A percentile compares a stretch with the other conserved stretches of the same genome.
These are phyloP conservation scores for Schizotus pectinicornis DNA, from an alignment of 2,888 invertebrate genomes.

Conservation along the genomic window DNA sequence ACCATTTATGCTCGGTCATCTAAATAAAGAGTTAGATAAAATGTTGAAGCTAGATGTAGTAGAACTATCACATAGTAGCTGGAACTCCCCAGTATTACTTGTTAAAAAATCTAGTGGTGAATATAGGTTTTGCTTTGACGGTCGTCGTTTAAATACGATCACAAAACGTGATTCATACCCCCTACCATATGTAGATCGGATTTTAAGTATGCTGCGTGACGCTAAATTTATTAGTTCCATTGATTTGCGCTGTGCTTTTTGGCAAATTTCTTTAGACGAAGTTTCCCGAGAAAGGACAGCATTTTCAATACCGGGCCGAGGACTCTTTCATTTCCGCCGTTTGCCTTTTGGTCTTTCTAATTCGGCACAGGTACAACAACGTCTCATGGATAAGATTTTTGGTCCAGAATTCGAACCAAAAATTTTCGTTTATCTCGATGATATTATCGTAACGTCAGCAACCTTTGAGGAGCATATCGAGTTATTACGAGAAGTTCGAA, in stretches of 20 bases:
- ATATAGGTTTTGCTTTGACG: conserved; percentile 19
- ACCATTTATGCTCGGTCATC: conserved; percentile 13
- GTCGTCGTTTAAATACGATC: conserved; percentile 12
- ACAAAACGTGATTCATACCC: conserved; percentile 22
- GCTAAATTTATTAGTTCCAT: conserved; percentile 16
- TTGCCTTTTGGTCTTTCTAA: too few species aligned
- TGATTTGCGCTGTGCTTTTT: conserved; percentile 34
- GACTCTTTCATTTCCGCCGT: too few species aligned
- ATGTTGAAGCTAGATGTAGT: conserved; percentile 5
- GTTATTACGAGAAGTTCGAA: too few species aligned
- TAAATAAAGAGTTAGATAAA: conserved; percentile 18
- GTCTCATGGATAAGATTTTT: too few species aligned
- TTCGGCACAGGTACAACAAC: too few species aligned
- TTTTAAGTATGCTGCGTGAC: conserved; percentile 15
- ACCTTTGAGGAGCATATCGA: too few species aligned
- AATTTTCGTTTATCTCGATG: too few species aligned
- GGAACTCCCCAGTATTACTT: conserved; percentile 8
- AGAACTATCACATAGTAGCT: conserved; percentile 1
- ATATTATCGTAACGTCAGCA: too few species aligned
- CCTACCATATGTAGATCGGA: conserved; percentile 10
- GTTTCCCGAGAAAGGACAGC: conserved; percentile 17
- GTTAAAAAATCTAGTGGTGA: conserved; percentile 14
- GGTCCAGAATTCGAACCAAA: too few species aligned
- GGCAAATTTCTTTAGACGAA: conserved; percentile 31
- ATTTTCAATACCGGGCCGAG: too few species aligned